Evolutionary conservation across 2,797 vertebrate genomes (phyloP), one percentile per base, ranked within the genome.

Genomic region (Sebastes hubbsi): DNA sequence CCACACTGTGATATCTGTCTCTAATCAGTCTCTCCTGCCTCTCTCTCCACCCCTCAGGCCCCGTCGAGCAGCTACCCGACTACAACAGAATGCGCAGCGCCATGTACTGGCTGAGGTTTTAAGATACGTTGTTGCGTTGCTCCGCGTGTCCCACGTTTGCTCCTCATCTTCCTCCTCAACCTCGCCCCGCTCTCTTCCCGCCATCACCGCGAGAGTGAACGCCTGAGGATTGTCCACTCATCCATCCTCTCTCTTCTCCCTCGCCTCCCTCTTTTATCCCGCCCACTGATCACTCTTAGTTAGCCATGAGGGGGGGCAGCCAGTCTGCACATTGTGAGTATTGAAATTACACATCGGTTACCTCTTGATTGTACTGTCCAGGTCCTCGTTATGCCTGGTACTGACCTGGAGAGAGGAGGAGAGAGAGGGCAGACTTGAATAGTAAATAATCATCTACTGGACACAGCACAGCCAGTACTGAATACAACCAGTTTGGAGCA

Each of bases 101-200:
- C 87, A 99, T 99, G 98, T 99, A 97, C 95, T 99, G 98, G 99
- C 91, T 99, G 74, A 96, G 98, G 72, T 96, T 98, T 91, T 99
- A 97, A 94, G 66, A 86, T 2, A 6, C 80, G 65, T 64, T 56
- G 60, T 77, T 11, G 22, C 24, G 54, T 84, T 80, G 71, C 59
- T 87, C 60, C 24, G 1, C 34, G 55, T 80, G 79, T 91, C 67
- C 75, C 12, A 36, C 16, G 2, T 87, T 76, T 80, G 54, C 77
- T 72, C 52, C 63, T 80, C 55, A 58, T 73, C 30, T 61, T 82
- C 56, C 29, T 73, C 64, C 59, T 72, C 46, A 29, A 56, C 68
- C 11, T 59, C 14, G 20, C 13, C 62, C 42, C 1, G 13, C 20
- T 55, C 38, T 77, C 32, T 22, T 81, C 62, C 34, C 2, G 3